Evolutionary conservation across 2,888 invertebrate genomes (phyloP).

Genomic region (Lamellibrachia columna): DNA sequence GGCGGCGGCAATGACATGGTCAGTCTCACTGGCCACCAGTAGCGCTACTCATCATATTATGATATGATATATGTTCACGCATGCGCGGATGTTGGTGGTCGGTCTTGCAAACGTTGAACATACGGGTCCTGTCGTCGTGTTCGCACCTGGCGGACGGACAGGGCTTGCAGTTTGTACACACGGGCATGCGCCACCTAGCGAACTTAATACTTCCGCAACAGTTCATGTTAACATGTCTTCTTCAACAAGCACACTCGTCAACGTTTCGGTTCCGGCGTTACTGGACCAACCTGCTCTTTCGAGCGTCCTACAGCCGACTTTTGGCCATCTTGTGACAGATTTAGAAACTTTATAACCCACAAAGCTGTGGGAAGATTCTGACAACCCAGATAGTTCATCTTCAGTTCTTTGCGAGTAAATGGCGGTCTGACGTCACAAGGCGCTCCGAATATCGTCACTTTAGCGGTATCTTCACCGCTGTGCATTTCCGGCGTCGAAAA

Average conservation of each 20-base stretch:
- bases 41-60: no score
- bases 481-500: constrained; percentile 62
- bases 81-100: background rate
- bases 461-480: constrained; percentile 55
- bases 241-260: background rate
- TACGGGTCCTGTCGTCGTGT: background rate
- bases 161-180: background rate
- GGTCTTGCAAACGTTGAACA: background rate
- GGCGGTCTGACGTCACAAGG: constrained; percentile 66
- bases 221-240: background rate
- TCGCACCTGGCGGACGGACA: constrained; percentile 16
- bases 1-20: background rate
- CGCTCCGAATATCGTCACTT: constrained; percentile 67
- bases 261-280: background rate
- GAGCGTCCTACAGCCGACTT: background rate
- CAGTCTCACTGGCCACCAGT: background rate
- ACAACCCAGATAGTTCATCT: constrained; percentile 48
- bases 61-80: no score
- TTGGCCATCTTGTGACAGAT: constrained; percentile 6
- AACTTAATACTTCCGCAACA: background rate
- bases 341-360: constrained; percentile 56
- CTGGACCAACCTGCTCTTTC: background rate
- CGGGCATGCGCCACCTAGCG: background rate
- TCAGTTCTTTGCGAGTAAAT: background rate
- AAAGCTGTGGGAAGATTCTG: constrained; percentile 68